Evolutionary conservation across 2,797 vertebrate genomes (phyloP).

Genomic region (Lepus oiostolus): DNA sequence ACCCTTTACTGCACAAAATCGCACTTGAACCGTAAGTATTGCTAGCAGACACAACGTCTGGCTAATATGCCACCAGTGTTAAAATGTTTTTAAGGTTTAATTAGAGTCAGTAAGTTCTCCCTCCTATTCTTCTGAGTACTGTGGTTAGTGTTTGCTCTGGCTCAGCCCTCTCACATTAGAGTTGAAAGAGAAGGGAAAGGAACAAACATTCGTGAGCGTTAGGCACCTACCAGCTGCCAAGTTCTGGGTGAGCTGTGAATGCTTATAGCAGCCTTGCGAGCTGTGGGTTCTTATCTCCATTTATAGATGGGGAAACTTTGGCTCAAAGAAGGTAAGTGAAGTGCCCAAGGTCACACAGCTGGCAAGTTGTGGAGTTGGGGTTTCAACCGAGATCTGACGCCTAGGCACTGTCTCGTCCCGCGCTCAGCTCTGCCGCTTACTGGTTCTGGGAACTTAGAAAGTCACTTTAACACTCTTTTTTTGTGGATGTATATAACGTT

Average conservation of each 20-base stretch:
- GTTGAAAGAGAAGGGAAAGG: conserved; percentile 24
- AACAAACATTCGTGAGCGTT: conserved; percentile 7
- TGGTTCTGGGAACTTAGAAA: conserved; percentile 9
- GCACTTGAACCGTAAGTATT: conserved; percentile 72
- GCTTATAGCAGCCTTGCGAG: neutral
- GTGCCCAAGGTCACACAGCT: conserved; percentile 42
- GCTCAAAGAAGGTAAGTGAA: conserved; percentile 51
- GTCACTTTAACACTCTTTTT: neutral
- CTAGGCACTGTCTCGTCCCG: neutral
- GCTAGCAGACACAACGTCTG: conserved; percentile 61
- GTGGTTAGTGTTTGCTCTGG: conserved; percentile 65
- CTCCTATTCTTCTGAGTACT: conserved; percentile 12
- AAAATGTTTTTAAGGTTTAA: conserved; percentile 71
- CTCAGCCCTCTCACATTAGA: conserved; percentile 16
- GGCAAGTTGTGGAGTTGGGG: neutral
- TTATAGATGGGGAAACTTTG: conserved; percentile 47
- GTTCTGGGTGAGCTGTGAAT: conserved; percentile 5
- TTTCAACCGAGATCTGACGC: conserved; percentile 14
- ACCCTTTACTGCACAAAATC: conserved; percentile 68
- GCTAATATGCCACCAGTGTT: neutral
- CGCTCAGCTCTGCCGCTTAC: neutral
- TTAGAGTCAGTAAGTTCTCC: conserved; percentile 64
- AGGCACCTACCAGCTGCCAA: conserved; percentile 47
- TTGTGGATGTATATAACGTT: too few species aligned
- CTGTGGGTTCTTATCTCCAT: conserved; percentile 16